phyloP scores from a whole-genome alignment of 2,113 vertebrate species.

The Peromyscus polionotus region DNA sequence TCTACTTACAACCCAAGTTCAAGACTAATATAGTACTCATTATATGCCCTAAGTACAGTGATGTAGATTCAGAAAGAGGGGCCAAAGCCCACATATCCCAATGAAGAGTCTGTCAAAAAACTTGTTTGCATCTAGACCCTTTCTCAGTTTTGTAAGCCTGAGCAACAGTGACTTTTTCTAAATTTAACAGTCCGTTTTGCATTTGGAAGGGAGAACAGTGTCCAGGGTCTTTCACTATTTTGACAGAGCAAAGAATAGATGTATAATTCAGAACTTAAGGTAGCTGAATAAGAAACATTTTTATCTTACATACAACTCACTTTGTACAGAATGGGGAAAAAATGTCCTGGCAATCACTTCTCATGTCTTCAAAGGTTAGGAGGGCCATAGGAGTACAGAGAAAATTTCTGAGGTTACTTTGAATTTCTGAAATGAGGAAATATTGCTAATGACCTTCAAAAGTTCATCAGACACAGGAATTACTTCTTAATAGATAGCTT shows the following conservation, averaged over 20 bases:
- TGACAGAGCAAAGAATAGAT: not conserved
- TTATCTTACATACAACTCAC: not conserved
- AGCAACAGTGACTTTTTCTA: not conserved
- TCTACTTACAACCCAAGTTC: not conserved
- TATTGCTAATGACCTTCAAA: not conserved
- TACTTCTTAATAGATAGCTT: not conserved
- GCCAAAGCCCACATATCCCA: too few relatives aligned
- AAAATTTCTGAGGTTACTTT: not conserved
- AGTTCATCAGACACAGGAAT: not conserved
- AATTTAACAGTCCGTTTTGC: not conserved
- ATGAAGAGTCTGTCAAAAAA: too few relatives aligned
- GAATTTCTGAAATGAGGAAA: not conserved
- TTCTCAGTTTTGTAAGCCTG: fast-evolving
- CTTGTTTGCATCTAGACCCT: not conserved
- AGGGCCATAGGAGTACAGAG: not conserved
- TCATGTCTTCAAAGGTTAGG: not conserved
- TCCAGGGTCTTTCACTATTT: fast-evolving
- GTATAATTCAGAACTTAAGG: too few relatives aligned
- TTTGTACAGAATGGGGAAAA: too few relatives aligned
- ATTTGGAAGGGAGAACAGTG: not conserved
- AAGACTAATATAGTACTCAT: not conserved
- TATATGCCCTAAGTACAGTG: not conserved
- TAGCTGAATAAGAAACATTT: not conserved
- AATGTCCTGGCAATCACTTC: not conserved
- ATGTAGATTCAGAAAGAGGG: not conserved